Evolutionary conservation across 1,140 invertebrate genomes (phyloP), one percentile per base, ranked within the genome.

Genomic region (Drosophila eugracilis): DNA sequence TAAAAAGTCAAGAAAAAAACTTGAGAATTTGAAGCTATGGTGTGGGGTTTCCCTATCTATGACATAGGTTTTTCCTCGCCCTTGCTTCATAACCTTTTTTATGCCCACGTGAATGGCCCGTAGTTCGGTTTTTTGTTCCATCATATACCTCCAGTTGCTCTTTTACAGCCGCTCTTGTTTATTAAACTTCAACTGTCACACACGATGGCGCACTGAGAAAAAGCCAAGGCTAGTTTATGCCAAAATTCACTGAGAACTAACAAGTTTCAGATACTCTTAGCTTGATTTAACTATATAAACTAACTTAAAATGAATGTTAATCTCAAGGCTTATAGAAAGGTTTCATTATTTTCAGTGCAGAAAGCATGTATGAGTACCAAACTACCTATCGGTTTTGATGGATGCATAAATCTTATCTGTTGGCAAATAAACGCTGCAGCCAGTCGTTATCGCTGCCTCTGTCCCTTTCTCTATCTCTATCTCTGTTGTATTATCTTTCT

Each of bases 151-250:
- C 28, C 42, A 54, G 37, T 71, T 58, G 36, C 49, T 57, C 45
- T 76, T 75, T 85, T 76, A 78, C 79, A 58, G 44, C 30, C 39
- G 32, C 24, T 54, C 15, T 53, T 58, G 49, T 83, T 83, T 84
- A 54, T 70, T 74, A 59, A 74, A 66, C 57, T 83, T 76, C 53
- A 74, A 59, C 57, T 70, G 78, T 74, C 52, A 48, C 34, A 70
- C 26, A 70, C 52, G 37, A 30, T 45, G 22, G 7, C 28, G 30
- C 32, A 66, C 30, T 34, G 5, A 7, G 21, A 5, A 17, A 10
- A 39, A n/a, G n/a, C n/a, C n/a, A n/a, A n/a, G n/a, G n/a, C n/a
- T n/a, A n/a, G n/a, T n/a, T n/a, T n/a, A n/a, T n/a, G n/a, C n/a
- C n/a, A n/a, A n/a, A n/a, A n/a, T n/a, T n/a, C n/a, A n/a, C n/a